A percentile compares a stretch with the other conserved stretches of the same genome.
Conservation (phyloP, 2,888 invertebrate species). For the Tuta absoluta region DNA sequence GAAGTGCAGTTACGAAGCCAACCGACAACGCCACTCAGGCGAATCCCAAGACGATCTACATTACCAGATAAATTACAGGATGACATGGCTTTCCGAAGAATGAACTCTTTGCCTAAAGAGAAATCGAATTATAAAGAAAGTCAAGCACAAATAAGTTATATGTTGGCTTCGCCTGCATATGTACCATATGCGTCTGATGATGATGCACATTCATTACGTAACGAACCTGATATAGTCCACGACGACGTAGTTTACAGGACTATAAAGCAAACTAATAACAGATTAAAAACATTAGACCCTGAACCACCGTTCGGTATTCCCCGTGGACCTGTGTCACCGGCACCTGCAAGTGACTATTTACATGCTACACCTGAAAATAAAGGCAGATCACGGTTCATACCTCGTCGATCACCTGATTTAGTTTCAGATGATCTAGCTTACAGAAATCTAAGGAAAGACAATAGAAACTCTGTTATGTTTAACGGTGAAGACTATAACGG, state of each 20-base stretch:
- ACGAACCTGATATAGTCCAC: conserved; percentile 89
- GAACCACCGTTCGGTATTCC: conserved; percentile 96
- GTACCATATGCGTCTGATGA: conserved; percentile 75
- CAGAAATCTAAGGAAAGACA: conserved; percentile 91
- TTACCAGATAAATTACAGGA: conserved; percentile 86
- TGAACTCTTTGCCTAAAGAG: conserved; percentile 82
- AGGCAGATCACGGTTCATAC: conserved; percentile 82
- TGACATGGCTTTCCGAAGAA: conserved; percentile 90
- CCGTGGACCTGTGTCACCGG: conserved; percentile 89
- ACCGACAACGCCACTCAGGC: conserved; percentile 70
- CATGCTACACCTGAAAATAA: conserved; percentile 86
- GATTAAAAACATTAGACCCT: conserved; percentile 86
- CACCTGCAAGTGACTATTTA: conserved; percentile 91
- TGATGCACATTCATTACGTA: conserved; percentile 79
- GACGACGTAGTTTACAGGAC: conserved; percentile 93
- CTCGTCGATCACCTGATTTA: conserved; percentile 88
- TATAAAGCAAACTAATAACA: conserved; percentile 88
- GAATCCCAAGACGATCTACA: conserved; percentile 69
- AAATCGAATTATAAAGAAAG: conserved; percentile 66
- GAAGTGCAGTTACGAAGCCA: conserved; percentile 73
- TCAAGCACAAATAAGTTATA: conserved; percentile 83
- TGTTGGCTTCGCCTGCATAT: conserved; percentile 86
- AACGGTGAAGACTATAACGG: conserved; percentile 73
- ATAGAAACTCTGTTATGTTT: conserved; percentile 78
- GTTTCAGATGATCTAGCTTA: conserved; percentile 94